phyloP scores from a whole-genome alignment of 64 coral and sea anemone species.

The Montipora sp. region DNA sequence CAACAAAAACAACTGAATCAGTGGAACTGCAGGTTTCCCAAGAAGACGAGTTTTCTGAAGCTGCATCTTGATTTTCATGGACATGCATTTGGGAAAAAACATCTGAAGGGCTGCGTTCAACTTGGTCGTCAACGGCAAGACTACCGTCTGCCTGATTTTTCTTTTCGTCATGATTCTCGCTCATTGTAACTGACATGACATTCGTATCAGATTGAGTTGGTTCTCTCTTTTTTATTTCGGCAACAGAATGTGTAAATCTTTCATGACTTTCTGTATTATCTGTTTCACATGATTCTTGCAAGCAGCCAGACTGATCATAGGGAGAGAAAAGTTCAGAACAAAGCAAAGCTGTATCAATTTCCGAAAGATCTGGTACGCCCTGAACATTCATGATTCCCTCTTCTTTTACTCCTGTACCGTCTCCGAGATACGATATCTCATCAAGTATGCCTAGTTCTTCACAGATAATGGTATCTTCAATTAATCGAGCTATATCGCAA shows the following conservation, averaged over 20 bases:
- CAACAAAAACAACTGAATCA: conserved; percentile 66
- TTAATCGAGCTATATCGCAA: conserved; percentile 72
- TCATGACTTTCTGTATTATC: conserved; percentile 59
- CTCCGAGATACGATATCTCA: conserved; percentile 64
- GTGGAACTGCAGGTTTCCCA: conserved; percentile 68
- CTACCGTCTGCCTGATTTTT: conserved; percentile 58
- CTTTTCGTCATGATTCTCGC: conserved; percentile 61
- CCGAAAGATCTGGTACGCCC: conserved; percentile 18
- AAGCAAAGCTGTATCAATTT: conserved; percentile 52
- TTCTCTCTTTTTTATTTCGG: conserved; percentile 54
- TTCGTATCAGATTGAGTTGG: conserved; percentile 56
- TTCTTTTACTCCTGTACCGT: conserved; percentile 58
- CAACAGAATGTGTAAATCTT: conserved; percentile 41
- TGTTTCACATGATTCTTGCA: conserved; percentile 57
- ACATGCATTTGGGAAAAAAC: conserved; percentile 51
- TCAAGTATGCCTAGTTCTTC: conserved; percentile 71
- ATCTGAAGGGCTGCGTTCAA: conserved; percentile 57
- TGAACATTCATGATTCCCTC: conserved; percentile 56
- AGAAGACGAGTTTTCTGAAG: conserved; percentile 53
- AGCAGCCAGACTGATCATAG: conserved; percentile 39
- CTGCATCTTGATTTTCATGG: conserved; percentile 61
- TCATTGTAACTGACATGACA: conserved; percentile 57
- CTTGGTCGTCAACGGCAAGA: conserved; percentile 54
- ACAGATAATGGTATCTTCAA: conserved; percentile 71
- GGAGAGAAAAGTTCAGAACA: conserved; percentile 54